Evolutionary conservation across 2,888 invertebrate genomes (phyloP).

Genomic region (Macrosoma leucophasiata): DNA sequence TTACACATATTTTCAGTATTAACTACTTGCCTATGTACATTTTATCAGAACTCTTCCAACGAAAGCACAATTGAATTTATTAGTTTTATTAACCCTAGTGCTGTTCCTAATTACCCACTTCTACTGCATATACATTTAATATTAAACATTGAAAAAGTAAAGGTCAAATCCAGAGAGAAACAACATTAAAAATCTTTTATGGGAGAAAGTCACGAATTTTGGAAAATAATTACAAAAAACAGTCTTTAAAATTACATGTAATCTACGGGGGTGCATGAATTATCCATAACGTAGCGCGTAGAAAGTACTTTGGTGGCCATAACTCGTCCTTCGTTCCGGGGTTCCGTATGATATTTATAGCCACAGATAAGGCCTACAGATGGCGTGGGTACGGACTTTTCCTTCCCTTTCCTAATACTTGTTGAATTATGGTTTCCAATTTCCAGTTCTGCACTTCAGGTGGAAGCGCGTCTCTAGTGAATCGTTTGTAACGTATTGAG

Average conservation of each 20-base stretch:
- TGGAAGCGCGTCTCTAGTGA: too few relatives aligned
- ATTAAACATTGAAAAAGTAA: neutral
- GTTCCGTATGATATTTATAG: constrained; percentile 65
- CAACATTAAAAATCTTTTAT: constrained; percentile 14
- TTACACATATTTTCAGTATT: too few relatives aligned
- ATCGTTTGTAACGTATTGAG: too few relatives aligned
- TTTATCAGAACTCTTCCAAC: too few relatives aligned
- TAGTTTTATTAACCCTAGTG: too few relatives aligned
- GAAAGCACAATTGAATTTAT: too few relatives aligned
- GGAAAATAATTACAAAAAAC: constrained; percentile 59
- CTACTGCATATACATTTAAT: too few relatives aligned
- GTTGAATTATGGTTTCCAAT: constrained; percentile 74
- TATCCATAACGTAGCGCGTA: constrained; percentile 59
- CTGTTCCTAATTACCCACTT: too few relatives aligned
- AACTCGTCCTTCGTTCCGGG: constrained; percentile 62
- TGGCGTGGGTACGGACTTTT: constrained; percentile 66
- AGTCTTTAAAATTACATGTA: constrained; percentile 59
- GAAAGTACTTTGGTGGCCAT: constrained; percentile 61
- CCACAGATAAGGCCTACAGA: constrained; percentile 71
- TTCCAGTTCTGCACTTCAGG: constrained; percentile 68
- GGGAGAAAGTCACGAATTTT: constrained; percentile 29
- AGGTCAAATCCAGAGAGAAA: neutral
- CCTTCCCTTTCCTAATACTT: constrained; percentile 73
- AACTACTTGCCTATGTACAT: too few relatives aligned
- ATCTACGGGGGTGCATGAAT: constrained; percentile 66